These are phyloP conservation scores for Troides helena DNA, from an alignment of 2,888 invertebrate species.

Conservation along the genomic window DNA sequence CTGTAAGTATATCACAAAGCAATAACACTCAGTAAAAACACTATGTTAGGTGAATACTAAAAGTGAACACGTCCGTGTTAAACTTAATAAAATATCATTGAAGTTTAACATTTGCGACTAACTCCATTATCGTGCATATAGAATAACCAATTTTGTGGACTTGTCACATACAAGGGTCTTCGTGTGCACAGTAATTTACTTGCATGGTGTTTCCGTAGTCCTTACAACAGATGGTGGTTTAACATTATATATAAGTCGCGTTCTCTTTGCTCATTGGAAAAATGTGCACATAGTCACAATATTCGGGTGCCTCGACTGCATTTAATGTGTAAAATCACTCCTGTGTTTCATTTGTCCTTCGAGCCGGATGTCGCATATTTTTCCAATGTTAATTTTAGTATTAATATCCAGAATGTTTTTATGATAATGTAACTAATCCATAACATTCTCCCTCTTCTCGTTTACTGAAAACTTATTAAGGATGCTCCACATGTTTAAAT, in stretches of 20 bases:
- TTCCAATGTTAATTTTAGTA: conserved; percentile 50
- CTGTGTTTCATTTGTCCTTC: conserved; percentile 30
- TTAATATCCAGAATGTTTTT: conserved; percentile 52
- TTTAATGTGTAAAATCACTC: neutral
- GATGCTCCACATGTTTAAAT: conserved; percentile 77
- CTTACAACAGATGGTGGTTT: conserved; percentile 68
- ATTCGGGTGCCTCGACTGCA: neutral
- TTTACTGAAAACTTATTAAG: conserved; percentile 79
- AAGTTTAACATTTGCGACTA: conserved; percentile 61
- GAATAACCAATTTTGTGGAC: conserved; percentile 40
- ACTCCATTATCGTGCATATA: conserved; percentile 41
- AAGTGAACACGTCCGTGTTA: conserved; percentile 48
- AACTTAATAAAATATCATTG: conserved; percentile 52
- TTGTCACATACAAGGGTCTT: conserved; percentile 52
- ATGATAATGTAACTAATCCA: conserved; percentile 77
- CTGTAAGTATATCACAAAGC: conserved; percentile 80
- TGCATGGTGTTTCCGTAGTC: conserved; percentile 72
- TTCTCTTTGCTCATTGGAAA: conserved; percentile 52
- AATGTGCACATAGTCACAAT: conserved; percentile 42
- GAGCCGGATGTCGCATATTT: conserved; percentile 47
- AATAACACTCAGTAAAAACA: conserved; percentile 78
- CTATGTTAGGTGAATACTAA: conserved; percentile 76
- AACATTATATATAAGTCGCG: conserved; percentile 47
- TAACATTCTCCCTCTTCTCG: conserved; percentile 80
- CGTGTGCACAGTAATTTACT: conserved; percentile 58